Percentiles rank a stretch among this genome's conserved stretches.
Evolutionary conservation across 30 jellyfish, hydroid and myxozoan genomes (phyloP).

Genomic region (Nemopilema nomurai): DNA sequence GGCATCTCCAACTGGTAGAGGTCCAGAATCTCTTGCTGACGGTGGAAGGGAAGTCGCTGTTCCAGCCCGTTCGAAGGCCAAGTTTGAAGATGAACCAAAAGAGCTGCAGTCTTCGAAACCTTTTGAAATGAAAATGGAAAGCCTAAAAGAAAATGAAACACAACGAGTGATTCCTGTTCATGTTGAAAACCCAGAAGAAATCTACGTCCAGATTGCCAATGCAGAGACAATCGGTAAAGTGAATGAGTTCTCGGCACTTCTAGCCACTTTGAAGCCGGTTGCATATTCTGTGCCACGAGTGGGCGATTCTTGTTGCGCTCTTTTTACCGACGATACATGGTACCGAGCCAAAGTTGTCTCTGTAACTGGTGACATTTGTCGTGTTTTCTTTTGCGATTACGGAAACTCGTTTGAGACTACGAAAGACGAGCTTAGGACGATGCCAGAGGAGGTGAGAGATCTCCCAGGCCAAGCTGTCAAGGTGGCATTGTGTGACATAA

Average conservation of each 20-base stretch:
- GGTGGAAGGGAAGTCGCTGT: neutral
- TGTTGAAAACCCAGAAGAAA: slow-evolving; percentile 57
- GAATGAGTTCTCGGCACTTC: slow-evolving; percentile 35
- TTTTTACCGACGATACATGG: slow-evolving; percentile 46
- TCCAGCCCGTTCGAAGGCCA: too few relatives aligned
- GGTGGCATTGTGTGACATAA: slow-evolving; percentile 37
- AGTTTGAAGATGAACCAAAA: neutral
- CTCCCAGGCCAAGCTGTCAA: slow-evolving; percentile 69
- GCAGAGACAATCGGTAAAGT: slow-evolving; percentile 30
- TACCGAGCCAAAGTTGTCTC: slow-evolving; percentile 70
- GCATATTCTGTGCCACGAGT: slow-evolving; percentile 1
- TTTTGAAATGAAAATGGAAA: neutral
- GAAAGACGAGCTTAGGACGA: slow-evolving; percentile 19
- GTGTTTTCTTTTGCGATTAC: slow-evolving; percentile 30
- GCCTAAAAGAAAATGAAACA: neutral
- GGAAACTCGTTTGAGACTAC: slow-evolving; percentile 18
- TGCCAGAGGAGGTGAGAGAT: slow-evolving; percentile 61
- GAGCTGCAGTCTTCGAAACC: neutral
- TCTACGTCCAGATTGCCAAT: slow-evolving; percentile 58
- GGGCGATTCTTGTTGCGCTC: slow-evolving; percentile 39
- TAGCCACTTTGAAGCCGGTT: slow-evolving; percentile 3
- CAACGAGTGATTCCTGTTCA: slow-evolving; percentile 45
- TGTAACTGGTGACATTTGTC: slow-evolving; percentile 2
- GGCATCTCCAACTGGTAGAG: slow-evolving; percentile 8
- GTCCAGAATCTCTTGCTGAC: too few relatives aligned